These are phyloP conservation scores for Emydoidea blandingii DNA, from an alignment of 2,797 vertebrate genomes.

Conservation along the genomic window DNA sequence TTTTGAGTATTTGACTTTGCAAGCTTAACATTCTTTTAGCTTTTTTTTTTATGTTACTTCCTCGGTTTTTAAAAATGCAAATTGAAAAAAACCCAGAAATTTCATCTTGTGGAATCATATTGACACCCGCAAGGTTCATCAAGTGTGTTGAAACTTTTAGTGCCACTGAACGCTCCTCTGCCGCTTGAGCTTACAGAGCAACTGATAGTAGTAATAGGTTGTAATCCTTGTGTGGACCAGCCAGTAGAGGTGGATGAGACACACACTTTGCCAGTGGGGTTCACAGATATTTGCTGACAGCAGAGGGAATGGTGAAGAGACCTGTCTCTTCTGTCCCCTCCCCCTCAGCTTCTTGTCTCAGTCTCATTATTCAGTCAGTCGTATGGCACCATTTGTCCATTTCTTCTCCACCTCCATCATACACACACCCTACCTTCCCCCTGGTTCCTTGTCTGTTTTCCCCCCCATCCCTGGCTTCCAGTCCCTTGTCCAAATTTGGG, in stretches of 20 bases:
- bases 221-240: fast-evolving
- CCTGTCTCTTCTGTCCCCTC: background rate
- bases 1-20: background rate
- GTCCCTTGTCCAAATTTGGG: background rate
- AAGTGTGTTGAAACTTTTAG: background rate
- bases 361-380: background rate
- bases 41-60: background rate
- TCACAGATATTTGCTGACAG: background rate
- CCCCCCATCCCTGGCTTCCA: background rate
- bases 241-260: background rate
- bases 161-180: fast-evolving
- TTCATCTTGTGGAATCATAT: background rate
- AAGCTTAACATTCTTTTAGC: background rate
- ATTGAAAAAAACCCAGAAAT: background rate
- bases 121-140: background rate
- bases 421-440: background rate
- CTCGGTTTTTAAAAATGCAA: background rate
- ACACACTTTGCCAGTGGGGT: background rate
- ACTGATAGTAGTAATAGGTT: background rate
- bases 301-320: background rate
- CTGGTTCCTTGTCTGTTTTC: background rate
- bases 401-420: background rate
- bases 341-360: background rate
- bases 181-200: background rate
- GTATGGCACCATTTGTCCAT: background rate